Evolutionary conservation across 1,140 invertebrate genomes (phyloP).

Genomic region (Meteorus sp.): DNA sequence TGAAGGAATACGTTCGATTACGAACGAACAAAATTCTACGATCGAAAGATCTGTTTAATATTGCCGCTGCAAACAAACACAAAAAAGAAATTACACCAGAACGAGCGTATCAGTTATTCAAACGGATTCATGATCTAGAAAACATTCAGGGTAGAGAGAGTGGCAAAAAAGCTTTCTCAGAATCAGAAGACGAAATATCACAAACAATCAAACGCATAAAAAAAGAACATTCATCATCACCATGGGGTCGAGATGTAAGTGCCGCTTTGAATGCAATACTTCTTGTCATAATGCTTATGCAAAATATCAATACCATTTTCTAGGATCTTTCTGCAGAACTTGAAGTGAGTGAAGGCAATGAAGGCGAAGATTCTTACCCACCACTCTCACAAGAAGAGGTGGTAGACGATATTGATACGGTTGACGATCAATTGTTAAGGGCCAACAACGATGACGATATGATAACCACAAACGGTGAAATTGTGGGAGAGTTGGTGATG

Average conservation of each 20-base stretch:
- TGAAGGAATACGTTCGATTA: conserved; percentile 53
- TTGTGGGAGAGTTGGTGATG: conserved; percentile 51
- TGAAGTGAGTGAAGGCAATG: conserved; percentile 47
- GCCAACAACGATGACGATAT: conserved; percentile 39
- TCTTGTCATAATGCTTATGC: too few relatives aligned
- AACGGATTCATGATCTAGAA: conserved; percentile 56
- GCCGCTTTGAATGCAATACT: too few relatives aligned
- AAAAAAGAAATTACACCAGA: conserved; percentile 56
- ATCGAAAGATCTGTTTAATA: conserved; percentile 57
- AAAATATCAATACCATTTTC: conserved; percentile 9
- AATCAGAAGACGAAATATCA: conserved; percentile 57
- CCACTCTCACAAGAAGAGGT: conserved; percentile 47
- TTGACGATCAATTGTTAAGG: conserved; percentile 42
- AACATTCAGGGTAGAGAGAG: conserved; percentile 47
- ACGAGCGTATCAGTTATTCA: conserved; percentile 59
- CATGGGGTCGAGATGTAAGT: conserved; percentile 50
- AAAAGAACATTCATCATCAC: conserved; percentile 43
- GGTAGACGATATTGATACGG: conserved; percentile 43
- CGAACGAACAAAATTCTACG: conserved; percentile 52
- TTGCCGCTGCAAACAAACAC: conserved; percentile 54
- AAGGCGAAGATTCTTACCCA: conserved; percentile 49
- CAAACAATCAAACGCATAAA: conserved; percentile 55
- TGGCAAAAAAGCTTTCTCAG: conserved; percentile 48
- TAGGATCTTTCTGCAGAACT: conserved; percentile 46
- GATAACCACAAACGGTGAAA: conserved; percentile 46